phyloP scores from a whole-genome alignment of 1,140 invertebrate genomes.

The Nephotettix cincticeps region DNA sequence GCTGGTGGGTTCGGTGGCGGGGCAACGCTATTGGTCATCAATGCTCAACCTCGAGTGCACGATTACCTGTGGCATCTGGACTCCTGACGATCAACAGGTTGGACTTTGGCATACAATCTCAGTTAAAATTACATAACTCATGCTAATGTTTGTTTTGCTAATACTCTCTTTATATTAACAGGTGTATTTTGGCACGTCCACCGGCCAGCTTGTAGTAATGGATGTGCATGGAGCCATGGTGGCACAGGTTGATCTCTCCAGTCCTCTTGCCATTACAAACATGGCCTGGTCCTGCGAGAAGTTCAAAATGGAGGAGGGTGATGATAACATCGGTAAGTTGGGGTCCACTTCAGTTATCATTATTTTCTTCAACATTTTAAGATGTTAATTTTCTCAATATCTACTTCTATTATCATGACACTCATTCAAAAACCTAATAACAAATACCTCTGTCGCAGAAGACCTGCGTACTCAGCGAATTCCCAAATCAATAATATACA shows the following conservation, averaged over 20 bases:
- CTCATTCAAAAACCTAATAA: too few relatives aligned
- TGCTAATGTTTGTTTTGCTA: too few relatives aligned
- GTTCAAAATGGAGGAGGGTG: constrained; percentile 96
- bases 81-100: constrained; percentile 93
- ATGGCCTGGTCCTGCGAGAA: constrained; percentile 98
- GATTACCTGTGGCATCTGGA: constrained; percentile 97
- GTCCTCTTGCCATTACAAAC: constrained; percentile 77
- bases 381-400: too few relatives aligned
- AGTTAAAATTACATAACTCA: too few relatives aligned
- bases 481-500: too few relatives aligned
- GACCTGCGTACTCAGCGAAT: too few relatives aligned
- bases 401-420: too few relatives aligned
- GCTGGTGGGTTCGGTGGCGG: constrained; percentile 92
- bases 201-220: constrained; percentile 93
- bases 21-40: constrained; percentile 97
- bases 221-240: constrained; percentile 94
- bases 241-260: constrained; percentile 79
- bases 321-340: constrained; percentile 53
- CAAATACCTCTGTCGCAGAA: too few relatives aligned
- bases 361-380: too few relatives aligned
- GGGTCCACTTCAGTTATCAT: too few relatives aligned
- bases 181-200: constrained; percentile 94
- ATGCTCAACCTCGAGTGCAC: constrained; percentile 92
- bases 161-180: too few relatives aligned
- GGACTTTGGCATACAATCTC: too few relatives aligned